Evolutionary conservation across 2,113 vertebrate genomes (phyloP).

Genomic region (Corvus moneduloides): DNA sequence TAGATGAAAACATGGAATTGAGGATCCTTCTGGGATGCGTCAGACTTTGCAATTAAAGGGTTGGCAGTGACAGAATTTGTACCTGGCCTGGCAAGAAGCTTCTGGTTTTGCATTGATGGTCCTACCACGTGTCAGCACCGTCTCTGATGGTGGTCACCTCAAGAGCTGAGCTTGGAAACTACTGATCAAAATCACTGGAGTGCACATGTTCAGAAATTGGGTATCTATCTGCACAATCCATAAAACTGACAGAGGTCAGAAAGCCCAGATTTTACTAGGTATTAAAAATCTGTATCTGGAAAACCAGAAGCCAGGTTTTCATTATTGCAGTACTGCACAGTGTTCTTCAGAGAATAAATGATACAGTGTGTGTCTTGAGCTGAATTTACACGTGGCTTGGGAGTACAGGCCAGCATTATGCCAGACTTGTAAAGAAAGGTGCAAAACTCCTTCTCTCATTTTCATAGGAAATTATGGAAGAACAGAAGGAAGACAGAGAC

Average conservation of each 20-base stretch:
- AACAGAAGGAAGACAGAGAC: not conserved
- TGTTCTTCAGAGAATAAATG: conserved; percentile 45
- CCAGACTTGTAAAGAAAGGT: conserved; percentile 25
- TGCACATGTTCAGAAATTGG: conserved; percentile 16
- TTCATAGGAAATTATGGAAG: not conserved
- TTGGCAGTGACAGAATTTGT: not conserved
- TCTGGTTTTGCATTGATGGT: not conserved
- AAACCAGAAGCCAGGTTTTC: conserved; percentile 54
- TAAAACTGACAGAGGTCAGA: conserved; percentile 55
- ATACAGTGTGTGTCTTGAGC: not conserved
- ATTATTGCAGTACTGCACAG: conserved; percentile 1
- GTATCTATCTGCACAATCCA: conserved; percentile 44
- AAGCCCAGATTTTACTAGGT: conserved; percentile 38
- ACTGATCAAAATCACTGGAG: not conserved
- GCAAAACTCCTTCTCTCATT: not conserved
- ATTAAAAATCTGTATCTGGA: conserved; percentile 50
- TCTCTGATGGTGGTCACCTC: not conserved
- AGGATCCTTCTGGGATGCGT: not conserved
- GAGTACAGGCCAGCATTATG: not conserved
- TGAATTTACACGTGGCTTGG: not conserved
- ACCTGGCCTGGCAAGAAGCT: not conserved
- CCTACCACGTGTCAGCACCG: not conserved
- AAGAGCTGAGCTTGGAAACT: not conserved
- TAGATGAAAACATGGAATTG: not conserved
- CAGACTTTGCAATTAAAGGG: not conserved